Evolutionary conservation across 2,113 vertebrate genomes (phyloP).

Genomic region (Osmerus eperlanus): DNA sequence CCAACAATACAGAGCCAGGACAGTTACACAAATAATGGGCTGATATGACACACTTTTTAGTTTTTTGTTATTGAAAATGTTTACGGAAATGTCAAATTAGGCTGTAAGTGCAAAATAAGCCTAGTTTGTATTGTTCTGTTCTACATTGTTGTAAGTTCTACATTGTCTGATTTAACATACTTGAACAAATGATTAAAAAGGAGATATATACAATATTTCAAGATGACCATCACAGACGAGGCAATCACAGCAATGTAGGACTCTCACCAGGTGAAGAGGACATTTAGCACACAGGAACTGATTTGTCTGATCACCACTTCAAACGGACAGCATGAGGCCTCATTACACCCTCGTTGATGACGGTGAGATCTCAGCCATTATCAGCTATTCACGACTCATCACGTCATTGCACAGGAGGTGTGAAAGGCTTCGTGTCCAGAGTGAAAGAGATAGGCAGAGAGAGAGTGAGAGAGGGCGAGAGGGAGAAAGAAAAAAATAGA

Average conservation of each 20-base stretch:
- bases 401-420: not conserved
- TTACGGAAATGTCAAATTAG: too few species aligned
- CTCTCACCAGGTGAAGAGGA: not conserved
- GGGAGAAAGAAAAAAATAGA: too few species aligned
- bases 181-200: constrained; percentile 14
- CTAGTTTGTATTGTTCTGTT: too few species aligned
- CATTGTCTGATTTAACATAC: not conserved
- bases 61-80: too few species aligned
- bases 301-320: constrained; percentile 50
- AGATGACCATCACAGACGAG: constrained; percentile 16
- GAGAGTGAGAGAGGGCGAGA: too few species aligned
- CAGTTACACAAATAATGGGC: too few species aligned
- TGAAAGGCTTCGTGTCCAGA: not conserved
- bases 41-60: too few species aligned
- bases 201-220: constrained; percentile 19
- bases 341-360: constrained; percentile 13
- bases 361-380: constrained; percentile 1
- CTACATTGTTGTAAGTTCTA: not conserved
- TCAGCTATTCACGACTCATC: constrained; percentile 4
- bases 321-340: constrained; percentile 26
- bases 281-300: constrained; percentile 10
- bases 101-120: too few species aligned
- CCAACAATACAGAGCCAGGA: too few species aligned
- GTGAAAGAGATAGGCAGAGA: not conserved
- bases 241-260: too few species aligned